Evolutionary conservation across 2,113 vertebrate genomes (phyloP).

Genomic region (Urocolius indicus): DNA sequence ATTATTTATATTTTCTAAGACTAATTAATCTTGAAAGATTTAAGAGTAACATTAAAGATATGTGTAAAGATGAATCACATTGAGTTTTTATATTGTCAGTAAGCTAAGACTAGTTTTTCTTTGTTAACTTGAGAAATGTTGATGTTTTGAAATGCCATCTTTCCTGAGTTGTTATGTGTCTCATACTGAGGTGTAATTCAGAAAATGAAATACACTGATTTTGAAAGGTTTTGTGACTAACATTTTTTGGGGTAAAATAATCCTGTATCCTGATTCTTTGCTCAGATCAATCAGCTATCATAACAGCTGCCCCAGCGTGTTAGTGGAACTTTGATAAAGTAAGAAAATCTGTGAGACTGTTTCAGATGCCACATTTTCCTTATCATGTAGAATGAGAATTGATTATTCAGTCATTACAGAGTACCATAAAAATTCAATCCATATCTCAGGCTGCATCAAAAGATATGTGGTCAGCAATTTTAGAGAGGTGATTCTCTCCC

Average conservation of each 20-base stretch:
- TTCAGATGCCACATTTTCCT: not conserved
- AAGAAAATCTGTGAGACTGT: not conserved
- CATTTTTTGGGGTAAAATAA: not conserved
- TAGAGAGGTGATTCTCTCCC: not conserved
- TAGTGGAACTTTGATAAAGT: not conserved
- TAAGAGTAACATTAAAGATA: not conserved
- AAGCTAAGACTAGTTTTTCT: not conserved
- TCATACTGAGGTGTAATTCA: not conserved
- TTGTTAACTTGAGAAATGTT: not conserved
- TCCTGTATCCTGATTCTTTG: not conserved
- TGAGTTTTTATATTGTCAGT: not conserved
- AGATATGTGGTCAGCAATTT: accelerated
- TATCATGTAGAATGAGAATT: not conserved
- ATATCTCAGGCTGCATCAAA: not conserved
- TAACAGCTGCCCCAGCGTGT: not conserved
- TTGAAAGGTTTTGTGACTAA: not conserved
- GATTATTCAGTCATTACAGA: not conserved
- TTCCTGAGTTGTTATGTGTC: not conserved
- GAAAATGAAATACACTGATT: not conserved
- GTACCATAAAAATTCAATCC: not conserved
- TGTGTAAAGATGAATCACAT: not conserved
- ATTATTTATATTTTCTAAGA: no score
- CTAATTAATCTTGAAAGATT: not conserved
- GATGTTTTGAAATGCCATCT: not conserved
- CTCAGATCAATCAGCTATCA: not conserved